phyloP scores from a whole-genome alignment of 2,113 vertebrate species.

The Callipepla squamata region DNA sequence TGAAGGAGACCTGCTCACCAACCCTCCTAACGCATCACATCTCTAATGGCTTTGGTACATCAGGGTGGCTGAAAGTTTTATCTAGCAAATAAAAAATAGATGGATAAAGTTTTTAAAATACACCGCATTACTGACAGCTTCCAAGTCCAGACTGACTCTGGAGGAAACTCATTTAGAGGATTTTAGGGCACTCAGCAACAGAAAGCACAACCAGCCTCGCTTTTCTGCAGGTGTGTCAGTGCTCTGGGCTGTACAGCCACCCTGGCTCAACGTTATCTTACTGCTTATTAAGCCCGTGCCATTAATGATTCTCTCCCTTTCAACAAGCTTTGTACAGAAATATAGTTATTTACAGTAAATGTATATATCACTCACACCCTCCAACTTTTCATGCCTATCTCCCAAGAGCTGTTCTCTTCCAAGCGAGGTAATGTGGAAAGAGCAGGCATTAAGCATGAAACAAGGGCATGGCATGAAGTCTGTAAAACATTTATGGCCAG shows the following conservation, averaged over 20 bases:
- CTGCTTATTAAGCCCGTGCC: neutral
- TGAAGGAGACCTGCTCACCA: neutral
- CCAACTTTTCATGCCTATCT: neutral
- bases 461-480: neutral
- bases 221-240: neutral
- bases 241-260: neutral
- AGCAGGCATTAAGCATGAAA: neutral
- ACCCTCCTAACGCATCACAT: neutral
- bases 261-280: neutral
- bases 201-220: neutral
- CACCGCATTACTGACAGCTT: neutral
- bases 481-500: neutral
- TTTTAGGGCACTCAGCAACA: neutral
- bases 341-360: neutral
- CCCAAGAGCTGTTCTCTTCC: slow-evolving; percentile 2
- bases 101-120: neutral
- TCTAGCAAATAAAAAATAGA: slow-evolving; percentile 10
- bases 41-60: neutral
- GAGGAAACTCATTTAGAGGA: neutral
- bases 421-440: neutral
- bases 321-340: neutral
- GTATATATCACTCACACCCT: neutral
- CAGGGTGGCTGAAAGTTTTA: neutral
- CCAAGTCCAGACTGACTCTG: neutral
- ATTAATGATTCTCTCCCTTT: neutral